phyloP scores from a whole-genome alignment of 2,797 vertebrate species.

The Myotis findleyi region DNA sequence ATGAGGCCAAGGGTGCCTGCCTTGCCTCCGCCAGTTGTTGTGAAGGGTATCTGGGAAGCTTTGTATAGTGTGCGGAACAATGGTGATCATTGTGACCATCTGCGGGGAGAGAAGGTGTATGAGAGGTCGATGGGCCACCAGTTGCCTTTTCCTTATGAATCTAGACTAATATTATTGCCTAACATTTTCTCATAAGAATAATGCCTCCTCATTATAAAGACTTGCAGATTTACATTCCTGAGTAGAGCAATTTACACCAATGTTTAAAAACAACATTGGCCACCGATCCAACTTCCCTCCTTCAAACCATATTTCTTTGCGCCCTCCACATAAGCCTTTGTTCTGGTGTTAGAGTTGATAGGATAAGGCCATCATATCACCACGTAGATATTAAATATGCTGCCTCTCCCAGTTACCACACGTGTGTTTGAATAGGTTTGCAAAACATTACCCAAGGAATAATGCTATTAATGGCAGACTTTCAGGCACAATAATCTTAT shows the following conservation, averaged over 20 bases:
- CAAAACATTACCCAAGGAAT: neutral
- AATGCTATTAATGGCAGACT: neutral
- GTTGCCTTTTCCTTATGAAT: slow-evolving; percentile 18
- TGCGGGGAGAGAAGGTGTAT: neutral
- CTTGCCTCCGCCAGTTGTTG: neutral
- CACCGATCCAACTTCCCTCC: neutral
- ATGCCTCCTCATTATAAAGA: neutral
- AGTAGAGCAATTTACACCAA: neutral
- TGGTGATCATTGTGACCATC: neutral
- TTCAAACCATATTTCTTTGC: neutral
- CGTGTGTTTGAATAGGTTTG: neutral
- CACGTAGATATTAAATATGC: neutral
- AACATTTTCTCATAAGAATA: neutral
- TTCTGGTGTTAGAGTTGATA: neutral
- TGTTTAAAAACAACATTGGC: neutral
- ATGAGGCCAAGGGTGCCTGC: neutral
- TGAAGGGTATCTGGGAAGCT: neutral
- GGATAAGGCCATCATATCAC: neutral
- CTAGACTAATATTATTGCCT: neutral
- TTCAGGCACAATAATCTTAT: neutral
- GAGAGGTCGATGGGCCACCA: neutral
- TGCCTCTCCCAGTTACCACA: neutral
- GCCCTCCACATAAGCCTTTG: neutral
- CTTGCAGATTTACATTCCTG: slow-evolving; percentile 27
- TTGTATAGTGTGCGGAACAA: neutral